Evolutionary conservation across 2,113 vertebrate species (phyloP).

Genomic region (Epinephelus cyanopodus): DNA sequence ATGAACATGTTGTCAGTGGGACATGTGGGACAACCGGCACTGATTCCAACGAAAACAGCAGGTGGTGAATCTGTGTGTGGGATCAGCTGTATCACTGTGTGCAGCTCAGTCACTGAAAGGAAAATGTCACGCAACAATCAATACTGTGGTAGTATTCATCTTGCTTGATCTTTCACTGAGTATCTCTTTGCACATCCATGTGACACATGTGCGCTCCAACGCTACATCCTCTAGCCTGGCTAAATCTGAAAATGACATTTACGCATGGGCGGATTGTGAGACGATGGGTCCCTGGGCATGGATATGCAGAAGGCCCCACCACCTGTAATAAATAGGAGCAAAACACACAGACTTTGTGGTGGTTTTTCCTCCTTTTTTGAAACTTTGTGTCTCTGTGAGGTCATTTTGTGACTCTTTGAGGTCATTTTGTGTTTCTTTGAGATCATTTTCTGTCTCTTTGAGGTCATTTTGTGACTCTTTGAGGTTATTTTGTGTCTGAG

Average conservation of each 20-base stretch:
- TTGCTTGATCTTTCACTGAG: not conserved
- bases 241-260: not conserved
- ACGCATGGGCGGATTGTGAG: not conserved
- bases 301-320: too few relatives aligned
- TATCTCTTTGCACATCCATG: slow-evolving; percentile 5
- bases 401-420: too few relatives aligned
- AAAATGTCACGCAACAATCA: slow-evolving; percentile 40
- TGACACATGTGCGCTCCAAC: not conserved
- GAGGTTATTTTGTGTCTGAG: too few relatives aligned
- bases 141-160: not conserved
- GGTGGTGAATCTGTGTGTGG: slow-evolving; percentile 43
- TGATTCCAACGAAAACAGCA: slow-evolving; percentile 41
- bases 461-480: too few relatives aligned
- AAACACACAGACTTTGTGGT: too few relatives aligned
- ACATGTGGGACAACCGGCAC: slow-evolving; percentile 40
- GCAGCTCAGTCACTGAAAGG: slow-evolving; percentile 2
- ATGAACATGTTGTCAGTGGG: slow-evolving; percentile 48
- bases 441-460: too few relatives aligned
- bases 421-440: too few relatives aligned
- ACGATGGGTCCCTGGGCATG: too few relatives aligned
- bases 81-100: slow-evolving; percentile 35
- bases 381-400: too few relatives aligned
- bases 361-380: too few relatives aligned
- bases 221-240: not conserved
- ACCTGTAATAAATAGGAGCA: too few relatives aligned